These are phyloP conservation scores for Alcedo atthis DNA, from an alignment of 2,797 vertebrate species.

Conservation along the genomic window DNA sequence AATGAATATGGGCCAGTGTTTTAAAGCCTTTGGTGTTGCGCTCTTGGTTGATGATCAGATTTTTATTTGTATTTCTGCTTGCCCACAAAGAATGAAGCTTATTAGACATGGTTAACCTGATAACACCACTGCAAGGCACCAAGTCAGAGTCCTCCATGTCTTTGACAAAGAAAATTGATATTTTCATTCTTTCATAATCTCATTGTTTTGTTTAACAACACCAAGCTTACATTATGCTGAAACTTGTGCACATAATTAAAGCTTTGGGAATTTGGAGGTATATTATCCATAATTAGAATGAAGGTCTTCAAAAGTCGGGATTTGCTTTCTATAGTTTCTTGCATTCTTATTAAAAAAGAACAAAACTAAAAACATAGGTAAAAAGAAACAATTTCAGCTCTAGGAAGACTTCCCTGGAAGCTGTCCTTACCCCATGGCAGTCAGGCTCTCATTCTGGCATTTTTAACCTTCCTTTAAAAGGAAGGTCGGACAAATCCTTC, in stretches of 20 bases:
- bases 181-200: slow-evolving; percentile 51
- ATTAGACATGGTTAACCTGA: slow-evolving; percentile 25
- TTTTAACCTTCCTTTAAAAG: background rate
- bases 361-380: background rate
- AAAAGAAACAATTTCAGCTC: accelerated
- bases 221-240: background rate
- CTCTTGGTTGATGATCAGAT: background rate
- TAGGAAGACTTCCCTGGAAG: background rate
- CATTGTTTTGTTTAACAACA: slow-evolving; percentile 14
- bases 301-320: background rate
- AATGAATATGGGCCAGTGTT: background rate
- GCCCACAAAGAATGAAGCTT: slow-evolving; percentile 1
- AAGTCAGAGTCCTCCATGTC: slow-evolving; percentile 8
- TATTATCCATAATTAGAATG: background rate
- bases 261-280: slow-evolving; percentile 29
- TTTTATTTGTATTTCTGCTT: background rate
- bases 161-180: slow-evolving; percentile 41
- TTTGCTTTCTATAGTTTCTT: background rate
- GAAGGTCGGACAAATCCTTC: background rate
- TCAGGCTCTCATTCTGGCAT: accelerated
- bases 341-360: background rate
- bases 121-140: slow-evolving; percentile 7
- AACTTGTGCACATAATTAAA: slow-evolving; percentile 39
- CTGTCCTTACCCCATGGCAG: too few relatives aligned
- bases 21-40: background rate